These are phyloP conservation scores for Microctenopoma steveboyesi DNA, from an alignment of 2,797 vertebrate genomes.

Conservation along the genomic window DNA sequence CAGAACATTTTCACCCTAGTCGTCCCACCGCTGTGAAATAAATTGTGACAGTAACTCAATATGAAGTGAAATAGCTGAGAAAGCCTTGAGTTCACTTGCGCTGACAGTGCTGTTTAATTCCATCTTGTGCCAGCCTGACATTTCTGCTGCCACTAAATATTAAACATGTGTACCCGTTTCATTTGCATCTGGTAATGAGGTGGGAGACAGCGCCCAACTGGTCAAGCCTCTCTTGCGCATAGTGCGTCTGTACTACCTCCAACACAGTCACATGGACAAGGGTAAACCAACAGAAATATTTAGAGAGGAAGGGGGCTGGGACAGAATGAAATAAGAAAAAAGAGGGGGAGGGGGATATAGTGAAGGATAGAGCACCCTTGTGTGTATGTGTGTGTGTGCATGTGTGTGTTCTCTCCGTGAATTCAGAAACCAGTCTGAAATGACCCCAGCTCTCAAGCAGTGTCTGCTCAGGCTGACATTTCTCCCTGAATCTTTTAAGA, in stretches of 20 bases:
- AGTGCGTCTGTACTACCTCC: slow-evolving; percentile 50
- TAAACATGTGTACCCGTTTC: slow-evolving; percentile 87
- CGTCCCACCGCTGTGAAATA: slow-evolving; percentile 80
- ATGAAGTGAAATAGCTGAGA: slow-evolving; percentile 86
- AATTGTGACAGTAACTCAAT: slow-evolving; percentile 89
- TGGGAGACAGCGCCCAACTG: slow-evolving; percentile 80
- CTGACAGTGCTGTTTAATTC: slow-evolving; percentile 88
- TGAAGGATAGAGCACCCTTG: slow-evolving; percentile 57
- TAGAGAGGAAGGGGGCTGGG: slow-evolving; percentile 52
- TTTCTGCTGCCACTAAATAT: slow-evolving; percentile 88
- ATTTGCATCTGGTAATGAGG: slow-evolving; percentile 87
- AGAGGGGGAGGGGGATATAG: slow-evolving; percentile 16
- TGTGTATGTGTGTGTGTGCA: slow-evolving; percentile 3
- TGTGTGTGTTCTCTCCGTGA: slow-evolving; percentile 48
- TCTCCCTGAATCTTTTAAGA: slow-evolving; percentile 82
- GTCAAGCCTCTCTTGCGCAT: slow-evolving; percentile 73
- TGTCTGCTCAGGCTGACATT: slow-evolving; percentile 77
- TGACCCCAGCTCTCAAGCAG: slow-evolving; percentile 76
- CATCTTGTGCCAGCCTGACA: slow-evolving; percentile 83
- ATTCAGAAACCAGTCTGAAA: slow-evolving; percentile 72
- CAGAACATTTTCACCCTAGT: slow-evolving; percentile 80
- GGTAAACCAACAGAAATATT: slow-evolving; percentile 71
- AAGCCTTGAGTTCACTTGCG: slow-evolving; percentile 84
- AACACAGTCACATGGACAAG: slow-evolving; percentile 53
- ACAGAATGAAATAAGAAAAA: slow-evolving; percentile 47